A percentile compares a stretch with the other conserved stretches of the same genome.
Conservation (phyloP, 2,113 vertebrate genomes). For the Callopanchax toddi region DNA sequence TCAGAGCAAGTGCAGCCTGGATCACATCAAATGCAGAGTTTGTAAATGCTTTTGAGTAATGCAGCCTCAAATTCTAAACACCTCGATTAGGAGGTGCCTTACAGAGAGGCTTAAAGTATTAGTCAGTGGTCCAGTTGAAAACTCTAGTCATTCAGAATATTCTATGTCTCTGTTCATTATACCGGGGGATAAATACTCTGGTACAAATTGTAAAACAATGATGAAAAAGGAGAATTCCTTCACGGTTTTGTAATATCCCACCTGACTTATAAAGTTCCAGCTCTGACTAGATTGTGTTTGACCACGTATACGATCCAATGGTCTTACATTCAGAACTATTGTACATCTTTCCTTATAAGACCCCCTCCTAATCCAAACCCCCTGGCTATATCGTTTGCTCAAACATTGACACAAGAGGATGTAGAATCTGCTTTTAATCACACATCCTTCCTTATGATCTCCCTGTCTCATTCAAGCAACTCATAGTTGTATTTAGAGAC, state of each 20-base stretch:
- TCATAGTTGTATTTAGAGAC: conserved; percentile 62
- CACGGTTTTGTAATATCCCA: conserved; percentile 54
- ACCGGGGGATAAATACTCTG: conserved; percentile 56
- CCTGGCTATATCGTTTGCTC: conserved; percentile 43
- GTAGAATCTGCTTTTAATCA: conserved; percentile 78
- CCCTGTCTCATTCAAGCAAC: conserved; percentile 73
- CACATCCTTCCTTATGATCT: conserved; percentile 71
- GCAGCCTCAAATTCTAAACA: conserved; percentile 52
- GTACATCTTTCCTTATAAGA: conserved; percentile 61
- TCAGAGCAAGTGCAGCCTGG: conserved; percentile 75
- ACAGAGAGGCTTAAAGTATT: conserved; percentile 39
- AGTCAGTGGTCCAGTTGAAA: conserved; percentile 58
- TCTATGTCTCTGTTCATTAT: conserved; percentile 59
- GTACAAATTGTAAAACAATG: conserved; percentile 34
- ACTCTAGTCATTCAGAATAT: conserved; percentile 37
- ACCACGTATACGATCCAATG: conserved; percentile 36
- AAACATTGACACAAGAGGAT: conserved; percentile 54
- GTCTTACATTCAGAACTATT: conserved; percentile 47
- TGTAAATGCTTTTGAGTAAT: conserved; percentile 63
- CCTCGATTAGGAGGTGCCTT: conserved; percentile 35
- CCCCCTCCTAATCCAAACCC: conserved; percentile 11
- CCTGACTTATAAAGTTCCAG: conserved; percentile 32
- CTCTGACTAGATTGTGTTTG: conserved; percentile 34
- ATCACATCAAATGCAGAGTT: conserved; percentile 67
- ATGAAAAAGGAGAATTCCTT: conserved; percentile 57